Base-by-base conservation (phyloP, 2,888 invertebrate genomes). In the Lycaena phlaeas region DNA sequence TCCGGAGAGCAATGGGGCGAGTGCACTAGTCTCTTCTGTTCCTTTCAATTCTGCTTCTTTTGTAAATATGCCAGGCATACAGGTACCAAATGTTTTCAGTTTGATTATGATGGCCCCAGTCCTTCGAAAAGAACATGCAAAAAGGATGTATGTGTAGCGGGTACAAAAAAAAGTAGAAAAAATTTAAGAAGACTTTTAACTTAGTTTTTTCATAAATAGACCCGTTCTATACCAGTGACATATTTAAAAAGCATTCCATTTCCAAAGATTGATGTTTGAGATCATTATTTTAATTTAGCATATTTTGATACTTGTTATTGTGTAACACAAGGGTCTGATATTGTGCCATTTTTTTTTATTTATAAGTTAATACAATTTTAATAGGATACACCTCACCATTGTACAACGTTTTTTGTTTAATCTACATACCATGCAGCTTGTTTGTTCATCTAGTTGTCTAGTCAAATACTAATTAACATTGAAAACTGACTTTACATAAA, bases 1-100 rank as follows among this genome's bases (percentile, higher is more conserved):
- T 54, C 66, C 26, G 82, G 78, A 42, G 87, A 86, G 64, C 73
- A 84, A 56, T 87, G 87, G 87, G 81, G 76, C 38, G 78, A 85
- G 59, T 88, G 87, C 59, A 78, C 77, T 49, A 77, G 76, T 56
- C 51, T 48, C 42, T 70, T 71, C 51, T 87, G 87, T 64, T 59
- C 75, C 30, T 81, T 78, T 65, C 74, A 82, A 59, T 88, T 85
- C 61, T 86, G 87, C 61, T 78, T 69, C 51, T 70, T 72, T 59
- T 87, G 85, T 56, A 74, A 64, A 42, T 74, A 72, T 49, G 64
- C 61, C 39, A 61, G 75, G 49, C 84, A 82, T 55, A 69, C 75
- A 54, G 70, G 71, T 61, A 77, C 67, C 60, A 69, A 47, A 38
- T 84, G 85, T 51, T 59, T 66, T 46, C 70, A 67, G 49, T 79